Percentiles rank a stretch among this genome's conserved stretches.
phyloP scores from a whole-genome alignment of 1,140 invertebrate genomes.

The Apis mellifera region DNA sequence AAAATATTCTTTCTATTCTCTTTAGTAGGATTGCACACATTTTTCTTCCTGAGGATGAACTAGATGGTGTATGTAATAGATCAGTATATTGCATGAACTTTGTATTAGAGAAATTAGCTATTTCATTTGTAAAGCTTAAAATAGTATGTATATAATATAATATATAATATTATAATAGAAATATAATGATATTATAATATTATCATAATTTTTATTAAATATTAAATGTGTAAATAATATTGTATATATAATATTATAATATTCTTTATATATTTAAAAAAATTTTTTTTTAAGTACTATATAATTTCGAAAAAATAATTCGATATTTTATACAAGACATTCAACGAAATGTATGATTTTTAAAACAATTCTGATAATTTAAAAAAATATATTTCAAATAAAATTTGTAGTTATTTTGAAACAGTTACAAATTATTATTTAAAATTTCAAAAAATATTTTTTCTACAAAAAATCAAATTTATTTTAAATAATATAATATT shows the following conservation, averaged over 20 bases:
- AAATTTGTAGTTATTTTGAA: too few species aligned
- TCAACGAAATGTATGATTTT: too few species aligned
- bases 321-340: too few species aligned
- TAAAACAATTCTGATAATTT: too few species aligned
- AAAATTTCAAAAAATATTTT: too few species aligned
- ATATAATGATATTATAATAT: too few species aligned
- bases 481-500: too few species aligned
- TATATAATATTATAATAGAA: neutral
- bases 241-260: neutral
- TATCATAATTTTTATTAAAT: neutral
- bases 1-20: slow-evolving; percentile 15
- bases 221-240: neutral
- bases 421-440: too few species aligned
- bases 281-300: neutral
- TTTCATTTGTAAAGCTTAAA: neutral
- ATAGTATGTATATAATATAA: neutral
- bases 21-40: slow-evolving; percentile 15
- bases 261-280: neutral
- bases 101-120: neutral
- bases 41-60: slow-evolving; percentile 4
- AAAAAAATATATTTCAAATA: too few species aligned
- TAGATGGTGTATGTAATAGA: slow-evolving; percentile 18
- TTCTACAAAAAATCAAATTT: too few species aligned
- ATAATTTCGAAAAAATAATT: neutral
- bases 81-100: slow-evolving; percentile 8